Evolutionary conservation across 2,888 invertebrate genomes (phyloP).

Genomic region (Parelbella ahira): DNA sequence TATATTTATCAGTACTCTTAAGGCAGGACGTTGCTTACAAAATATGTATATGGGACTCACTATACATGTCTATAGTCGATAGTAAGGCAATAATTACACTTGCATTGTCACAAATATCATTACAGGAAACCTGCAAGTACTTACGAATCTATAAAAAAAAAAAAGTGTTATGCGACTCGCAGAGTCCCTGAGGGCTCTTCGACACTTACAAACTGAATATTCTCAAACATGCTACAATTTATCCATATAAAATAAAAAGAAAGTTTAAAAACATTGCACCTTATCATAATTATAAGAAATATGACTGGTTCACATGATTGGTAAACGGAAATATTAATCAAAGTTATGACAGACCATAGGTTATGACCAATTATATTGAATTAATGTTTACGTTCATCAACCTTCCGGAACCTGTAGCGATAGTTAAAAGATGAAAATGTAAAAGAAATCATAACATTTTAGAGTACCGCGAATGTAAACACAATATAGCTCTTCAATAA

Average conservation of each 20-base stretch:
- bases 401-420: not conserved
- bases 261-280: conserved; percentile 9
- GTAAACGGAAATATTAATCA: too few species aligned
- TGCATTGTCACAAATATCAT: not conserved
- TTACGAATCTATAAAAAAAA: conserved; percentile 3
- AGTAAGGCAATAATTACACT: not conserved
- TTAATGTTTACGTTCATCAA: too few species aligned
- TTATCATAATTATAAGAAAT: too few species aligned
- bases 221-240: too few species aligned
- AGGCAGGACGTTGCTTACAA: not conserved
- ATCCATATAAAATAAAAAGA: not conserved
- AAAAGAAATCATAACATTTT: too few species aligned
- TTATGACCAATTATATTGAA: too few species aligned
- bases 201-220: too few species aligned
- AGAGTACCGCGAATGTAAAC: not conserved
- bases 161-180: too few species aligned
- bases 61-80: not conserved
- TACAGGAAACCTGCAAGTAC: conserved; percentile 1
- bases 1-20: not conserved
- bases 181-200: too few species aligned
- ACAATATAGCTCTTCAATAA: conserved; percentile 1
- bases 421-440: not conserved
- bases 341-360: too few species aligned
- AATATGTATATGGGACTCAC: not conserved
- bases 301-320: too few species aligned